These are phyloP conservation scores for Lophochroa leadbeateri DNA, from an alignment of 2,113 vertebrate genomes.

Conservation along the genomic window DNA sequence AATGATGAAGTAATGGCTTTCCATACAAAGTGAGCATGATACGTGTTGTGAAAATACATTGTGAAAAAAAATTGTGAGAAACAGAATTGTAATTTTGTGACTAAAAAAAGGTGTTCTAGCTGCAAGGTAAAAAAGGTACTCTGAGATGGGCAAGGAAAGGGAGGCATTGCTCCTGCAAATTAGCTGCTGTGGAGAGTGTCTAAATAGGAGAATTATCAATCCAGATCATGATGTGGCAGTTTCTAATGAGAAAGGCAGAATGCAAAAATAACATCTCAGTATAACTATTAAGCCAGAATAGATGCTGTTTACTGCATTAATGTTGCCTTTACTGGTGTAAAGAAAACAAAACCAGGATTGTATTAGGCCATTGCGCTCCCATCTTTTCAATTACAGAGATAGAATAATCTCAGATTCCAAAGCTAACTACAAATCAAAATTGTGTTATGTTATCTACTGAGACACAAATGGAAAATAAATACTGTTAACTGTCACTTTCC, in stretches of 20 bases:
- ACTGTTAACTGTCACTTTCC: constrained; percentile 95
- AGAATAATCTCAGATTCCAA: constrained; percentile 84
- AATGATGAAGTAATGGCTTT: neutral
- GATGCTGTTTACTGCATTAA: constrained; percentile 75
- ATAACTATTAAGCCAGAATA: constrained; percentile 72
- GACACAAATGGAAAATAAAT: constrained; percentile 87
- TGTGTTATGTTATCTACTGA: constrained; percentile 90
- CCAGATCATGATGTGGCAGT: constrained; percentile 66
- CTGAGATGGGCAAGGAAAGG: constrained; percentile 17
- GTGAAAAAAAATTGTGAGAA: neutral
- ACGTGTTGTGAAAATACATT: neutral
- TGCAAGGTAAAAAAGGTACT: constrained; percentile 31
- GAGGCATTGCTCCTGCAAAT: constrained; percentile 68
- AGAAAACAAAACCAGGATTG: constrained; percentile 73
- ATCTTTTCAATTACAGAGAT: constrained; percentile 84
- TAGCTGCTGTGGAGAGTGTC: constrained; percentile 27
- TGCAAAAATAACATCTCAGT: constrained; percentile 69
- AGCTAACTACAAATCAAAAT: constrained; percentile 88
- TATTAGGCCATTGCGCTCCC: constrained; percentile 75
- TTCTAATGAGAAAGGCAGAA: constrained; percentile 72
- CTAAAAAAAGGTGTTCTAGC: neutral
- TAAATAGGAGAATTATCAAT: constrained; percentile 75
- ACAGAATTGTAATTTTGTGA: neutral
- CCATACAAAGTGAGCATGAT: neutral
- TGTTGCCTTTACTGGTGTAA: constrained; percentile 73